Evolutionary conservation across 2,888 invertebrate genomes (phyloP), one percentile per base, ranked within the genome.

Genomic region (Margaritifera margaritifera): DNA sequence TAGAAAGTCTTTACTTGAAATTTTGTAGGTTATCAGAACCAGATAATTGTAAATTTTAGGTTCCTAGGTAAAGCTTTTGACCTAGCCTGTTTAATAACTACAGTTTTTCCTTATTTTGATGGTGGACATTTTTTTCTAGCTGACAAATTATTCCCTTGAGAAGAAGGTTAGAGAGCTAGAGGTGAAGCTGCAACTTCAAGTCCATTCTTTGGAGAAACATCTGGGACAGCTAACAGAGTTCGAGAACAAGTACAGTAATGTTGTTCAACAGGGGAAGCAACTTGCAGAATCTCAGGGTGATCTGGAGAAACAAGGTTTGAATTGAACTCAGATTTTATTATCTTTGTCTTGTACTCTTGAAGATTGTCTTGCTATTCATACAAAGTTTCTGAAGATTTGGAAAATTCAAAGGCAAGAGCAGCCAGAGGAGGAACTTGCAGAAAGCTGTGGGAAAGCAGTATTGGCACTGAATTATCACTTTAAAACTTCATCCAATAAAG

Each of bases 291-390:
- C 71, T 22, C 82, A 82, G 74, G 63, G 64, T 18, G 68, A 75
- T 20, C 78, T 86, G 60, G 79, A 81, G 19, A 74, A 67, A 59
- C 78, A 83, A 71, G 81, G 86, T 86, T 72, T 80, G 84, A 75
- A 3, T 57, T 52, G 42, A 11, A 42, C 11, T 42, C 42, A 42
- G 11, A 55, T 56, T 50, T 58, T 42, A 8, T 56, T 50, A 27
- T n/a, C 6, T 60, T 60, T 15, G 18, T 18, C 18, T 27, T 42
- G 20, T 31, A 42, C 2, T 27, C n/a, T n/a, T 22, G 25, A 53
- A 52, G 19, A 53, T 42, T 11, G 42, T 11, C 42, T 42, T 42
- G 11, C 42, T 11, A 42, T 15, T 3, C 42, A 11, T 15, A 42
- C 2, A 42, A 15, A 42, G 42, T 42, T 42, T 42, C 42, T 11